Evolutionary conservation across 2,888 invertebrate genomes (phyloP), one percentile per base, ranked within the genome.

Genomic region (Orchestes rusci): DNA sequence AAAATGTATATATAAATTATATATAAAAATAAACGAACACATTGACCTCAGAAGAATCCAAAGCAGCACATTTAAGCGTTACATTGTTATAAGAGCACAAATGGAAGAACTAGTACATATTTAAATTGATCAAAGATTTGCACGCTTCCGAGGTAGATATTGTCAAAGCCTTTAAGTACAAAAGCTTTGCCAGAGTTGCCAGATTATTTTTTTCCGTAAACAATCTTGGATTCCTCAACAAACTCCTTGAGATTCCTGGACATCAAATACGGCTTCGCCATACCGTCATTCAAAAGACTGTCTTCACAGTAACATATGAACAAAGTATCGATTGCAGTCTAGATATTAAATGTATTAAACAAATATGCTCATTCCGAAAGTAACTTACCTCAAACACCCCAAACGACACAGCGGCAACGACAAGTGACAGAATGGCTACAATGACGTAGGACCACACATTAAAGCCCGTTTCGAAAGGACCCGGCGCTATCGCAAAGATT

Each of bases 241-340:
- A 60, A 60, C 35, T 59, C 54, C 58, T 55, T 60, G 1, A 61
- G 48, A 4, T 53, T 56, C 18, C 54, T 53, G 1, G 60, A 55
- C 60, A 61, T 61, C 28, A 52, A 57, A 37, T 56, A 62, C 0
- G 62, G 62, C 20, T 52, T 54, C 2, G 53, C 48, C 52, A 53
- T 57, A 1, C 62, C 62, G 42, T 62, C 59, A 43, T 61, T 62
- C 2, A 61, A 39, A 4, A 51, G 38, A 4, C 45, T 46, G 36
- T 62, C 62, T 48, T 62, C 62, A 38, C 61, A 62, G 49, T 56
- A 61, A 33, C 61, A 61, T 4, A 61, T 45, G 41, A 60, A 59
- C 1, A 60, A 46, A 1, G 59, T 58, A 29, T 61, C 59, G 12
- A 59, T 55, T 2, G 55, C 53, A 1, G 53, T 57, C 61, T 61